A percentile compares a stretch with the other conserved stretches of the same genome.
These are phyloP conservation scores for Drosophila prostipennis DNA, from an alignment of 2,888 invertebrate genomes.

Conservation along the genomic window DNA sequence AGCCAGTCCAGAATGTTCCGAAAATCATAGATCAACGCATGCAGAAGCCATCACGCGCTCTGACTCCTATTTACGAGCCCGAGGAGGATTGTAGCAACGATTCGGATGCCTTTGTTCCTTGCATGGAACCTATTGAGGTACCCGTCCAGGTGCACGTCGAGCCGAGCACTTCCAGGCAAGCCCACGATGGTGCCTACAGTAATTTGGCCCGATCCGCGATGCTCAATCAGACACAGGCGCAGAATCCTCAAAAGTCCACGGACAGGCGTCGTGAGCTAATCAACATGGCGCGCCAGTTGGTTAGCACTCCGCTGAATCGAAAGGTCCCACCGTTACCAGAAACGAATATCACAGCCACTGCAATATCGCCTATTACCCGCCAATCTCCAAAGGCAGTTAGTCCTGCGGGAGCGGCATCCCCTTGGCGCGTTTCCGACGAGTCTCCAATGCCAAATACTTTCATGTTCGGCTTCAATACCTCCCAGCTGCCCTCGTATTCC, in stretches of 20 bases:
- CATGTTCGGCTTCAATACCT: constrained; percentile 74
- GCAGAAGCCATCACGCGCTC: neutral
- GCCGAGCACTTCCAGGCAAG: constrained; percentile 11
- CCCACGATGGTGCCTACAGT: constrained; percentile 63
- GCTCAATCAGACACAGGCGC: constrained; percentile 67
- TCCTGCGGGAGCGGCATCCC: constrained; percentile 58
- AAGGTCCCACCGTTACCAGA: constrained; percentile 14
- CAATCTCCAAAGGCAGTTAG: neutral
- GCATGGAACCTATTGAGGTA: neutral
- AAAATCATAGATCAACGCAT: neutral
- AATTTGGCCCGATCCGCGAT: constrained; percentile 76
- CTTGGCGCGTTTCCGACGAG: constrained; percentile 82
- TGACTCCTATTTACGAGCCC: constrained; percentile 57
- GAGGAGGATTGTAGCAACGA: constrained; percentile 21
- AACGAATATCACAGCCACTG: neutral
- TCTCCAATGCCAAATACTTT: constrained; percentile 75
- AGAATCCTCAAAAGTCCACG: constrained; percentile 14
- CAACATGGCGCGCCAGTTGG: constrained; percentile 69
- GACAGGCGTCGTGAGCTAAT: constrained; percentile 59
- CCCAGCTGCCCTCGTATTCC: constrained; percentile 82
- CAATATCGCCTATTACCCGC: constrained; percentile 64
- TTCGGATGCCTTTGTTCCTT: neutral
- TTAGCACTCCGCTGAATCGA: constrained; percentile 76
- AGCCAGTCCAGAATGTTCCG: neutral
- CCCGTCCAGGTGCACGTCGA: constrained; percentile 15